Percentiles rank a stretch among this genome's conserved stretches.
Conservation (phyloP, 2,113 vertebrate species). For the Corythaeola cristata region DNA sequence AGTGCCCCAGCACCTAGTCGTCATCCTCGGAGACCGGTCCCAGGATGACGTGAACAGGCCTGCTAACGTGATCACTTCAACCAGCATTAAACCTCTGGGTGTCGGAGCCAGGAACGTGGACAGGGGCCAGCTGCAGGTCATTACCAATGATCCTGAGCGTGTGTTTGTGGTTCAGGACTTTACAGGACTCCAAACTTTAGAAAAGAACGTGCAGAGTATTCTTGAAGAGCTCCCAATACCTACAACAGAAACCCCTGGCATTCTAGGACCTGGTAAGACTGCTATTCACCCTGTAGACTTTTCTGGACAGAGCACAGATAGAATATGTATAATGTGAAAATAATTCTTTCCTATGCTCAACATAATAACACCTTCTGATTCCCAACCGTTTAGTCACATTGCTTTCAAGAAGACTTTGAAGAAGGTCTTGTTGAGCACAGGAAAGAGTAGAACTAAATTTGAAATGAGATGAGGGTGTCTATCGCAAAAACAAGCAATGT, state of each 20-base stretch:
- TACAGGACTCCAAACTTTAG: slow-evolving; percentile 73
- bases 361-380: not conserved
- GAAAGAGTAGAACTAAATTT: not conserved
- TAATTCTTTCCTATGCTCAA: not conserved
- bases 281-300: not conserved
- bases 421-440: not conserved
- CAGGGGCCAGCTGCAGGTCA: slow-evolving; percentile 76
- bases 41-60: slow-evolving; percentile 80
- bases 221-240: slow-evolving; percentile 36
- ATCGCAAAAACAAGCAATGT: not conserved
- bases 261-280: slow-evolving; percentile 17
- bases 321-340: not conserved
- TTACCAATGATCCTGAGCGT: slow-evolving; percentile 70
- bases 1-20: slow-evolving; percentile 89
- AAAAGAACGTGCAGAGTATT: slow-evolving; percentile 63
- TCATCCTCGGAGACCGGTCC: slow-evolving; percentile 88
- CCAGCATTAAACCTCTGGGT: slow-evolving; percentile 80
- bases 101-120: slow-evolving; percentile 81
- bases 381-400: not conserved
- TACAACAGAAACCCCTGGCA: not conserved
- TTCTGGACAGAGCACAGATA: not conserved
- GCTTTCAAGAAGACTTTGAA: not conserved
- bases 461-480: not conserved
- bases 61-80: slow-evolving; percentile 74
- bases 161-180: slow-evolving; percentile 83